Percentiles rank a stretch among this genome's conserved stretches.
phyloP scores from a whole-genome alignment of 92 coral and sea anemone genomes.

The Hydrozoanthus gracilis region DNA sequence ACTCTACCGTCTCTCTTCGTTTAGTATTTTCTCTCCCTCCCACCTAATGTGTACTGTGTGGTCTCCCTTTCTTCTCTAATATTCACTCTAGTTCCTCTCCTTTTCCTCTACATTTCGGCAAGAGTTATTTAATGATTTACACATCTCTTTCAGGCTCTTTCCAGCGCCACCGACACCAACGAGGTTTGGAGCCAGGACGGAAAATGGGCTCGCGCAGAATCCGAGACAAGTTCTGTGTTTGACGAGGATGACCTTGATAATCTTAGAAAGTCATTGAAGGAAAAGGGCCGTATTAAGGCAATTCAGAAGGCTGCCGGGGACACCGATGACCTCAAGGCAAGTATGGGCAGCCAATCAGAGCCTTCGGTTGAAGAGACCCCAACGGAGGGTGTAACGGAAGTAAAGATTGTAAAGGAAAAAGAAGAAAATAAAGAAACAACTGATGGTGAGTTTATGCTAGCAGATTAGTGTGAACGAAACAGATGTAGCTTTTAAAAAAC shows the following conservation, averaged over 20 bases:
- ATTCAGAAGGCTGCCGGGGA: background rate
- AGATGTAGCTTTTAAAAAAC: background rate
- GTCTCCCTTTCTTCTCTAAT: too few species aligned
- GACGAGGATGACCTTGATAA: slow-evolving; percentile 23
- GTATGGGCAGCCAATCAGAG: slow-evolving; percentile 9
- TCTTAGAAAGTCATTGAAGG: slow-evolving; percentile 27
- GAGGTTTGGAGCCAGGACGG: slow-evolving; percentile 65
- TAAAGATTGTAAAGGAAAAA: slow-evolving; percentile 28
- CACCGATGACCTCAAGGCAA: background rate
- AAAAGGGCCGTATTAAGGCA: slow-evolving; percentile 9
- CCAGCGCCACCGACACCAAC: slow-evolving; percentile 60
- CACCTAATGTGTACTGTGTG: too few species aligned
- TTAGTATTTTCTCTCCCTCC: too few species aligned
- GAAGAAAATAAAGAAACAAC: slow-evolving; percentile 22
- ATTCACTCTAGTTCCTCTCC: too few species aligned
- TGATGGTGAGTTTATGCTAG: background rate
- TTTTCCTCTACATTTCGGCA: too few species aligned
- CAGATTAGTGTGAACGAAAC: background rate
- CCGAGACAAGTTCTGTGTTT: slow-evolving; percentile 74
- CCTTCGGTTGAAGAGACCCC: slow-evolving; percentile 28
- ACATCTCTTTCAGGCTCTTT: slow-evolving; percentile 54
- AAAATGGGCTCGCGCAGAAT: slow-evolving; percentile 81
- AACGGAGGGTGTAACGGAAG: slow-evolving; percentile 11
- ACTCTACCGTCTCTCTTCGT: too few species aligned
- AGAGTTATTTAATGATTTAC: background rate